Base-by-base conservation (phyloP, 1,140 invertebrate species). In the Bombus consobrinus region DNA sequence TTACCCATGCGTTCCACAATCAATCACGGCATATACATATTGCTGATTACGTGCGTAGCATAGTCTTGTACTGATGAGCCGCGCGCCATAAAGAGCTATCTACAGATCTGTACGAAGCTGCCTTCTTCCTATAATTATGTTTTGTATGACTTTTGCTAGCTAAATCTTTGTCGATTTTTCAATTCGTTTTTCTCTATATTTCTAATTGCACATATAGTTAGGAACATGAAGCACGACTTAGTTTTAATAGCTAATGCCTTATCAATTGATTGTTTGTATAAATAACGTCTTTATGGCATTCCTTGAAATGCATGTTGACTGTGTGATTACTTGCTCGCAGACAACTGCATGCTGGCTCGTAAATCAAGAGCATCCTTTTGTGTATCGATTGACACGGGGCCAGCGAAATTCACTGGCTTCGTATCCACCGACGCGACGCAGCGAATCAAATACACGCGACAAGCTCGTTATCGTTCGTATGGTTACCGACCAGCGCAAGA, bases 291-390 rank as follows among this genome's bases (percentile, higher is more conserved):
- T n/a, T 13, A 13, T 62, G 12, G 9, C 28, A 13, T 62, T 62
- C 47, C 4, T 62, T 62, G 59, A 12, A 62, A n/a, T 13, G 12
- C 0, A 32, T 6, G 13, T 34, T 12, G n/a, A 66, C 64, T 66
- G 73, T 47, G 34, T 81, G 75, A 86, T 68, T 71, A 34, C 22
- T 77, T 43, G 53, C 32, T 37, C 18, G 64, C n/a, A 57, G 62
- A 85, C 83, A 88, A 75, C 68, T 75, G 15, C 34, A 34, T 66
- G 66, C 41, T 75, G 28, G 88, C 81, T 85, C 80, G 87, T 90
- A 90, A 90, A 90, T 90, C 80, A 87, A 81, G 80, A 83, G 87
- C 81, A 84, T 84, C 87, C 87, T 91, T 88, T 90, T 88, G 87
- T 84, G 84, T 86, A 90, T 90, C 89, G 82, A 88, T 81, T 91